Evolutionary conservation across 2,113 vertebrate genomes (phyloP).

Genomic region (Paedocypris sp.): DNA sequence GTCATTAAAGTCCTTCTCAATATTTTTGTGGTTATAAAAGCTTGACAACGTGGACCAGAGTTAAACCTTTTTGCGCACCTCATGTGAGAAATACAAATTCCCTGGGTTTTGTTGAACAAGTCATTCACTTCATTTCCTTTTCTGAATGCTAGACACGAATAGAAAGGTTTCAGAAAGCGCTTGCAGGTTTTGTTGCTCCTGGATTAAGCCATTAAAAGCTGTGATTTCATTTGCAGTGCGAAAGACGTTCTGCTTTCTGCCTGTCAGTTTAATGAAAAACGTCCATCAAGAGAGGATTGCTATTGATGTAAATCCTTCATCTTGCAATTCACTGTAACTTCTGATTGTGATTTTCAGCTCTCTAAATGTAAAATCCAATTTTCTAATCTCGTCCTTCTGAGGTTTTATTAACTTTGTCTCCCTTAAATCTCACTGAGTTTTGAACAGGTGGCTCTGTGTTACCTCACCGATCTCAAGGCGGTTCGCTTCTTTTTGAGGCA

Average conservation of each 20-base stretch:
- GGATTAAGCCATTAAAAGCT: slow-evolving; percentile 3
- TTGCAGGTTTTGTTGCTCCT: slow-evolving; percentile 1
- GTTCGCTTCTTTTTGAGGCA: too few species aligned
- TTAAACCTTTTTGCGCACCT: not conserved
- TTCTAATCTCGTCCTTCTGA: slow-evolving; percentile 13
- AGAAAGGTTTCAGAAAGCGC: too few species aligned
- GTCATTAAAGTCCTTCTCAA: too few species aligned
- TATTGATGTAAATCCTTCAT: slow-evolving; percentile 30
- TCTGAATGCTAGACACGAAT: too few species aligned
- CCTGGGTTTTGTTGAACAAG: not conserved
- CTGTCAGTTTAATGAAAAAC: slow-evolving; percentile 28
- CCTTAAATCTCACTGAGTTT: not conserved
- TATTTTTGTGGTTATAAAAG: too few species aligned
- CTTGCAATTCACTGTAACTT: slow-evolving; percentile 15
- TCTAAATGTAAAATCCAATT: slow-evolving; percentile 20
- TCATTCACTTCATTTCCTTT: not conserved
- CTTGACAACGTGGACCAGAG: too few species aligned
- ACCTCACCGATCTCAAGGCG: too few species aligned
- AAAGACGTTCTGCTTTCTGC: slow-evolving; percentile 9
- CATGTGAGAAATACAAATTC: not conserved
- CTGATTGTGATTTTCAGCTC: slow-evolving; percentile 23
- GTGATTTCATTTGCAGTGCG: slow-evolving; percentile 10
- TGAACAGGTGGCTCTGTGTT: not conserved
- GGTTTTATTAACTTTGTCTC: slow-evolving; percentile 27
- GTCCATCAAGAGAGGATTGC: slow-evolving; percentile 20